Evolutionary conservation across 2,113 vertebrate genomes (phyloP), one percentile per base, ranked within the genome.

Genomic region (Caranx ignobilis): DNA sequence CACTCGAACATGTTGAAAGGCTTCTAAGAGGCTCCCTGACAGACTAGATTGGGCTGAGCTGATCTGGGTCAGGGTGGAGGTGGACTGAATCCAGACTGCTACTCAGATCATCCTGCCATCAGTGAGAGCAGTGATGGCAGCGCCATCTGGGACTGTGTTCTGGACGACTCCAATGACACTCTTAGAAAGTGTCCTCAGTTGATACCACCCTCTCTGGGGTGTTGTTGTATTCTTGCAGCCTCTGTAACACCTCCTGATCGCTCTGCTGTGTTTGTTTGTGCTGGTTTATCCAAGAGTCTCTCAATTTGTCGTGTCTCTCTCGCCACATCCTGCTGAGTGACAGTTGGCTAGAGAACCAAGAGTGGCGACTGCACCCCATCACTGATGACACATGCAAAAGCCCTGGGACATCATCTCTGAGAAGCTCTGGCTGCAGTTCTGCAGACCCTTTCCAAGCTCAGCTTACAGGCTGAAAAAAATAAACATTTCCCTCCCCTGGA

Each of bases 71-170:
- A 67, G 59, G 39, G 34, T 71, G 71, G 32, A 69, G 61, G 81
- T 73, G 56, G 85, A 64, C 41, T n/a, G 34, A 62, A 66, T 84
- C 81, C 82, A 90, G 88, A 52, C 37, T 60, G 64, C 68, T 45
- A 69, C 76, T 86, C 83, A 86, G 84, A 87, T 78, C 62, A 61
- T 78, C 21, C 41, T 71, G 73, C 81, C 84, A 75, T 89, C 84
- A 85, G 83, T 13, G 54, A 68, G 70, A 71, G 79, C n/a, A 19
- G 65, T 1, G 68, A 21, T 11, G 16, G 74, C 75, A 65, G 35
- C 78, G 39, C 69, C 71, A 84, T 78, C 89, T 86, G 70, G 81
- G 63, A 43, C 62, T 45, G 56, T 26, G 73, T 87, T 82, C 83
- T 67, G 81, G 76, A 76, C 48, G 85, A 79, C 71, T 80, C 56